phyloP scores from a whole-genome alignment of 2,113 vertebrate species.

The Mustelus asterias region DNA sequence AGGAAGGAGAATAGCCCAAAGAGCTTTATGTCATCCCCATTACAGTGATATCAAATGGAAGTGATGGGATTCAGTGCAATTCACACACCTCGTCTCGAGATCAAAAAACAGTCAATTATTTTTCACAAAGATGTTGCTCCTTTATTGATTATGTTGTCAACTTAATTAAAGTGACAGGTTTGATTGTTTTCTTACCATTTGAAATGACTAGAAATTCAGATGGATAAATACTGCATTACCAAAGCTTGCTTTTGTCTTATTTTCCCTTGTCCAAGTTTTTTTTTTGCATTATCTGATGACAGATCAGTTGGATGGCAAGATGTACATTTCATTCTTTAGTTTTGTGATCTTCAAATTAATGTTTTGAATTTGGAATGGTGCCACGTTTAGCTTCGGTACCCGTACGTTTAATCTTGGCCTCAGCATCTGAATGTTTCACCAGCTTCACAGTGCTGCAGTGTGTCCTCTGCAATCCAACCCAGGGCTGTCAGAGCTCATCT shows the following conservation, averaged over 20 bases:
- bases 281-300: background rate
- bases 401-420: background rate
- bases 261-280: background rate
- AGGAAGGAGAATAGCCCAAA: background rate
- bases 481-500: background rate
- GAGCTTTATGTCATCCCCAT: background rate
- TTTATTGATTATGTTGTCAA: constrained; percentile 11
- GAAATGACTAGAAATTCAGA: background rate
- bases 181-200: background rate
- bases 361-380: background rate
- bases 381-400: background rate
- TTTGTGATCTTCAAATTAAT: background rate
- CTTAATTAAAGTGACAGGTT: background rate
- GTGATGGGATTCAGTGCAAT: background rate
- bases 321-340: background rate
- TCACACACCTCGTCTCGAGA: background rate
- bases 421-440: background rate
- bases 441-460: background rate
- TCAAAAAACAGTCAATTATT: background rate
- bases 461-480: background rate
- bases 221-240: background rate
- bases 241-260: background rate
- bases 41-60: background rate
- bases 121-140: background rate
- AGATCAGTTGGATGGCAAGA: background rate